Evolutionary conservation across 2,113 vertebrate species (phyloP).

Genomic region (Lamprologus speciosus): DNA sequence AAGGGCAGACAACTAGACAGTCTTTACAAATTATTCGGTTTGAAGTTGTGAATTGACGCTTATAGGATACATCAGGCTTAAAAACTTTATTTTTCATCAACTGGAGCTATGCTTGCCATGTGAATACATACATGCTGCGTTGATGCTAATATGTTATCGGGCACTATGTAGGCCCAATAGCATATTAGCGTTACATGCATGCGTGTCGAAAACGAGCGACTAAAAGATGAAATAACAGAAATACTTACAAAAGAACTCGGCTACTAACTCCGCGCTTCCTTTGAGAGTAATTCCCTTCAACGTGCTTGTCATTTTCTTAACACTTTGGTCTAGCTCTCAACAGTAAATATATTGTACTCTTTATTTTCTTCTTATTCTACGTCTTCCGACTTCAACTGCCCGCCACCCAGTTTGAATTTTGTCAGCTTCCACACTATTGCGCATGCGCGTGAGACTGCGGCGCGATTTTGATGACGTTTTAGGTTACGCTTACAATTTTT

Average conservation of each 20-base stretch:
- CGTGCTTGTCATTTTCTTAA: slow-evolving; percentile 64
- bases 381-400: neutral
- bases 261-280: slow-evolving; percentile 86
- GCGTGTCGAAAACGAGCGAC: neutral
- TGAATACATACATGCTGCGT: neutral
- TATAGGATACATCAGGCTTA: neutral
- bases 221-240: neutral
- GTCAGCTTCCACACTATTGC: neutral
- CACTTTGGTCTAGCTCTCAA: neutral
- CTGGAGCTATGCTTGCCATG: neutral
- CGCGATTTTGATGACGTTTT: slow-evolving; percentile 20
- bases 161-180: neutral
- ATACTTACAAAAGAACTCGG: slow-evolving; percentile 91
- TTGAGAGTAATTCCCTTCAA: slow-evolving; percentile 83
- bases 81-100: neutral
- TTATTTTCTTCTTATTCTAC: neutral
- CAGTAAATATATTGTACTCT: neutral
- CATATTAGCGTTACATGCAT: neutral
- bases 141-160: neutral
- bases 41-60: neutral
- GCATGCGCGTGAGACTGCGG: slow-evolving; percentile 10
- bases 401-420: slow-evolving; percentile 68
- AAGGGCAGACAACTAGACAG: neutral
- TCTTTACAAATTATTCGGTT: neutral
- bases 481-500: accelerated